Evolutionary conservation across 2,888 invertebrate genomes (phyloP).

Genomic region (Ceriagrion tenellum): DNA sequence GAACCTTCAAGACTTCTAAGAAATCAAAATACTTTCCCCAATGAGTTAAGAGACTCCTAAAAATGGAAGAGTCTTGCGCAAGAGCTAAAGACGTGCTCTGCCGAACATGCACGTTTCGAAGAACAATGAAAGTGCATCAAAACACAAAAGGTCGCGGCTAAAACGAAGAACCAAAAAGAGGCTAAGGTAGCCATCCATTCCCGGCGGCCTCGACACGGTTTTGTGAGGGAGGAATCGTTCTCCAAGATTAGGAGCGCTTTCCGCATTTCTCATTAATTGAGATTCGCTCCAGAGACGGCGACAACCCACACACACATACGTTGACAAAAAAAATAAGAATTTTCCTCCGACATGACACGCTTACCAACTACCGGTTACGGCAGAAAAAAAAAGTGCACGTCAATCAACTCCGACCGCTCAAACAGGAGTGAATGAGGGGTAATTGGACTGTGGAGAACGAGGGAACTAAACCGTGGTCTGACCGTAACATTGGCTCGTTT

Average conservation of each 20-base stretch:
- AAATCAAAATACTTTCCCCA: too few species aligned
- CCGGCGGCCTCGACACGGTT: not conserved
- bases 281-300: constrained; percentile 1
- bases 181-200: not conserved
- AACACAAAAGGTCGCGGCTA: not conserved
- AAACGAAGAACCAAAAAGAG: not conserved
- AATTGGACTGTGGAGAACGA: not conserved
- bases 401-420: not conserved
- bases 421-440: constrained; percentile 2
- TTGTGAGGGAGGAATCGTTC: not conserved
- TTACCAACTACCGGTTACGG: not conserved
- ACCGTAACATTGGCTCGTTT: constrained; percentile 2
- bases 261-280: constrained; percentile 21
- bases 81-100: not conserved
- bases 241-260: constrained; percentile 7
- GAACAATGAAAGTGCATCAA: constrained; percentile 3
- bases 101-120: not conserved
- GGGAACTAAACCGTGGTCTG: not conserved
- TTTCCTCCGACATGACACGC: constrained; percentile 38
- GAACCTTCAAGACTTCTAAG: too few species aligned
- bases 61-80: not conserved
- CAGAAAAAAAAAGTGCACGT: not conserved
- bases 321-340: not conserved
- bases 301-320: not conserved
- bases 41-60: not conserved